A percentile compares a stretch with the other conserved stretches of the same genome.
Conservation (phyloP, 2,113 vertebrate species). For the Oceanodroma tethys region DNA sequence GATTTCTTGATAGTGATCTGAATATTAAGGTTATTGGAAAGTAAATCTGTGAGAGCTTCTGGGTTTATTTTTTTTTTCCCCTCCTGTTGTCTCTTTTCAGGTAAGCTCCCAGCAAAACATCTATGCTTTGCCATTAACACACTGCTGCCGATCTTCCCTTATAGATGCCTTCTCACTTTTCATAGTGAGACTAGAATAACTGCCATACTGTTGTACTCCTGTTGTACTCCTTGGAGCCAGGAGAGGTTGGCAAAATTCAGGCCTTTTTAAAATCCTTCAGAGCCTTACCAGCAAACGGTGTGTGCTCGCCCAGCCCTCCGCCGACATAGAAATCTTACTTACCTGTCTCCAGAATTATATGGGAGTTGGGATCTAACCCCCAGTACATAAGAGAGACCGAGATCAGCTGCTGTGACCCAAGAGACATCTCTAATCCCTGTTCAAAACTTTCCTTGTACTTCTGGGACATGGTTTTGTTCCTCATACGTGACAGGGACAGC, state of each 20-base stretch:
- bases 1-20: neutral
- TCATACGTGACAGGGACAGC: neutral
- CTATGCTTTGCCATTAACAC: neutral
- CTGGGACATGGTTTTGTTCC: neutral
- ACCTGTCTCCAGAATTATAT: neutral
- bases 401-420: neutral
- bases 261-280: neutral
- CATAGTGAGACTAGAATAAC: neutral
- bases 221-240: neutral
- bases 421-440: neutral
- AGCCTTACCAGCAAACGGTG: neutral
- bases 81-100: neutral
- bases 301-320: rapidly evolving
- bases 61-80: neutral
- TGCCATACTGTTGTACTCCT: neutral
- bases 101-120: neutral
- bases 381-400: neutral
- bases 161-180: neutral
- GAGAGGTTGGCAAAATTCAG: neutral
- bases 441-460: neutral
- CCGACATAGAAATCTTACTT: neutral
- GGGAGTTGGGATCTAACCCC: neutral
- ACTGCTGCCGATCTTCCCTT: neutral
- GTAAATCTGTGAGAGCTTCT: neutral
- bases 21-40: neutral